Percentiles rank a stretch among this genome's conserved stretches.
Evolutionary conservation across 1,140 invertebrate genomes (phyloP).

Genomic region (Anoplophora glabripennis): DNA sequence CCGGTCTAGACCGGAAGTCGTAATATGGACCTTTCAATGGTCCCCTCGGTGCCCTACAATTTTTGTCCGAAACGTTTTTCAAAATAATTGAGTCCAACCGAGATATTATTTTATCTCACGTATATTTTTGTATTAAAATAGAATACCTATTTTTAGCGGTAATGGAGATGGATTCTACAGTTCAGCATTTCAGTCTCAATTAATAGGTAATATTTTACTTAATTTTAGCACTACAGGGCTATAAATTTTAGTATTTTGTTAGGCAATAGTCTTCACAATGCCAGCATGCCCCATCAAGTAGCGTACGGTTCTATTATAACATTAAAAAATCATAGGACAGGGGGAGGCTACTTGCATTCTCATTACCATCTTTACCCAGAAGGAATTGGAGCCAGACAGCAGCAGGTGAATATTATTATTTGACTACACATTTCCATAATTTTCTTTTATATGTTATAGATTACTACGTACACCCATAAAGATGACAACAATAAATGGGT

Average conservation of each 20-base stretch:
- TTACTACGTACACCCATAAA: slow-evolving; percentile 96
- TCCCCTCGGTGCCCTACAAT: too few species aligned
- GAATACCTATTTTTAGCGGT: slow-evolving; percentile 77
- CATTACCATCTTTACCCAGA: slow-evolving; percentile 95
- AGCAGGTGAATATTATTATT: slow-evolving; percentile 66
- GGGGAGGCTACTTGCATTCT: slow-evolving; percentile 94
- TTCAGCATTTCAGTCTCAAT: slow-evolving; percentile 91
- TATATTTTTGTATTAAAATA: too few species aligned
- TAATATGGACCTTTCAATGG: too few species aligned
- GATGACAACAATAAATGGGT: slow-evolving; percentile 95
- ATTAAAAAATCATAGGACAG: slow-evolving; percentile 91
- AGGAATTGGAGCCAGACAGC: slow-evolving; percentile 85
- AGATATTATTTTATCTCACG: too few species aligned
- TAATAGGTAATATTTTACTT: slow-evolving; percentile 58
- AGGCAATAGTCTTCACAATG: slow-evolving; percentile 93
- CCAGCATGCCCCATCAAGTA: slow-evolving; percentile 85
- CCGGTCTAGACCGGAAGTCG: too few species aligned
- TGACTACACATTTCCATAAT: too few species aligned
- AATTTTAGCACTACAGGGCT: neutral
- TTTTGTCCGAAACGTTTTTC: too few species aligned
- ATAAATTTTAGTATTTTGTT: neutral
- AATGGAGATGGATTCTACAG: slow-evolving; percentile 97
- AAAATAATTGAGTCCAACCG: too few species aligned
- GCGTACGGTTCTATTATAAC: slow-evolving; percentile 89
- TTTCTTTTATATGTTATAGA: slow-evolving; percentile 52